These are phyloP conservation scores for Cololabis saira DNA, from an alignment of 2,113 vertebrate genomes.

Conservation along the genomic window DNA sequence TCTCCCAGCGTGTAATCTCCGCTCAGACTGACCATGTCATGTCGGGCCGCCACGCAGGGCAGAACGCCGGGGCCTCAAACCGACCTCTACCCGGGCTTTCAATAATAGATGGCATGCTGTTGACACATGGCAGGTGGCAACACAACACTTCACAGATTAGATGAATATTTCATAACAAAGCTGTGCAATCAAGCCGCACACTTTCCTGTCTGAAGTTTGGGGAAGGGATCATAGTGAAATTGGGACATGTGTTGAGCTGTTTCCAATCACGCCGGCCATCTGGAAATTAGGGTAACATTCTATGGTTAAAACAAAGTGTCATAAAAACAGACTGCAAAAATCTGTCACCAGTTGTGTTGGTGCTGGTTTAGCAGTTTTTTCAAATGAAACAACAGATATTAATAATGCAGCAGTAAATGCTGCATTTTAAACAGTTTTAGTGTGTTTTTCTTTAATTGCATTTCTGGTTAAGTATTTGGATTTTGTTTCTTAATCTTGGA, in stretches of 20 bases:
- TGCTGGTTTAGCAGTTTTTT: slow-evolving; percentile 20
- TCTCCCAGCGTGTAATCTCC: slow-evolving; percentile 41
- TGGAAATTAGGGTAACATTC: slow-evolving; percentile 65
- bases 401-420: slow-evolving; percentile 43
- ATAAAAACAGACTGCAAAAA: slow-evolving; percentile 46
- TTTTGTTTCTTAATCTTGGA: slow-evolving; percentile 35
- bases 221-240: slow-evolving; percentile 67
- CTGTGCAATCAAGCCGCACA: slow-evolving; percentile 77
- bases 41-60: slow-evolving; percentile 54
- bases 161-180: slow-evolving; percentile 83
- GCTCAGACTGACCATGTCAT: slow-evolving; percentile 57
- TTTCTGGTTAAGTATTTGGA: slow-evolving; percentile 15
- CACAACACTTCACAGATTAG: slow-evolving; percentile 79
- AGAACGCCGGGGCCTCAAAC: slow-evolving; percentile 47
- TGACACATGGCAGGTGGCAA: slow-evolving; percentile 80
- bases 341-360: slow-evolving; percentile 30
- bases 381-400: slow-evolving; percentile 27
- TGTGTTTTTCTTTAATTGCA: slow-evolving; percentile 1
- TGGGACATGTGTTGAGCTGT: slow-evolving; percentile 75
- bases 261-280: slow-evolving; percentile 74
- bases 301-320: slow-evolving; percentile 51
- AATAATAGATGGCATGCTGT: slow-evolving; percentile 80
- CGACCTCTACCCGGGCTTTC: slow-evolving; percentile 69
- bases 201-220: slow-evolving; percentile 75
- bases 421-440: slow-evolving; percentile 29